A percentile compares a stretch with the other conserved stretches of the same genome.
Evolutionary conservation across 2,888 invertebrate species (phyloP).

Genomic region (Rhopalosiphum nymphaeae): DNA sequence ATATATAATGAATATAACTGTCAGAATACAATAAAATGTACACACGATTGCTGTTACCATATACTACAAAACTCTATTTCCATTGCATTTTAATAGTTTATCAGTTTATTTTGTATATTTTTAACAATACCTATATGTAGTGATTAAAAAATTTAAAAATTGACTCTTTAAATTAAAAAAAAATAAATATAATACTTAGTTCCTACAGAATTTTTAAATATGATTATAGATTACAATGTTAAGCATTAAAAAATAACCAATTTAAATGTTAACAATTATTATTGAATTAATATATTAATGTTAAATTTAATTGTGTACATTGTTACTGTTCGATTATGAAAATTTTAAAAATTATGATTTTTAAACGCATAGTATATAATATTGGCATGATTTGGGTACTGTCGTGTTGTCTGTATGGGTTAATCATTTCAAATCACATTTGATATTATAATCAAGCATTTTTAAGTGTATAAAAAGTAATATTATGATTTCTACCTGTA

Average conservation of each 20-base stretch:
- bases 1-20: neutral
- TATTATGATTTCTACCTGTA: neutral
- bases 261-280: neutral
- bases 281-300: neutral
- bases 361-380: neutral
- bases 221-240: neutral
- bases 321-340: neutral
- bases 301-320: neutral
- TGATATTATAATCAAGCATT: neutral
- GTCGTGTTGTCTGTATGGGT: neutral
- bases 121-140: neutral
- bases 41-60: neutral
- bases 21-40: neutral
- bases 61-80: neutral
- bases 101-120: neutral
- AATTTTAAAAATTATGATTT: neutral
- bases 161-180: neutral
- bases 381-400: neutral
- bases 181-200: neutral
- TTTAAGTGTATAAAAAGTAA: neutral
- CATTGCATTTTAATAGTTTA: neutral
- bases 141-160: neutral
- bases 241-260: neutral
- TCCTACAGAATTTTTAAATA: neutral
- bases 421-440: neutral